phyloP scores from a whole-genome alignment of 2,113 vertebrate species.

The Prinia subflava region DNA sequence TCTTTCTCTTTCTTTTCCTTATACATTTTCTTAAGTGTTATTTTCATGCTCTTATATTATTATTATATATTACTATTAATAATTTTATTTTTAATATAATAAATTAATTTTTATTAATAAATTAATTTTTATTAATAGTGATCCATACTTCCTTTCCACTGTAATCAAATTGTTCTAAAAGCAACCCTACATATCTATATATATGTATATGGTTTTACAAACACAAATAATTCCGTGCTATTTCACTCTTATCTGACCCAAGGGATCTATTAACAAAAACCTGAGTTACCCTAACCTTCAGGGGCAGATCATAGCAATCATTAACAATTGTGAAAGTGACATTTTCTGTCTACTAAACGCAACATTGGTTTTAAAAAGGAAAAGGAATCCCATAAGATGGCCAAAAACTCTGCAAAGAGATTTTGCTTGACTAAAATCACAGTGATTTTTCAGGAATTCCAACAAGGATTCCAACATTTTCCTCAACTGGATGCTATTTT shows the following conservation, averaged over 20 bases:
- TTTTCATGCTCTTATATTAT: neutral
- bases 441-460: neutral
- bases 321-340: neutral
- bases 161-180: neutral
- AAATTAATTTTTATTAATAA: too few relatives aligned
- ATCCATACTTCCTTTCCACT: neutral
- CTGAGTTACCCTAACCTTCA: neutral
- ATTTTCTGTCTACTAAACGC: neutral
- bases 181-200: neutral
- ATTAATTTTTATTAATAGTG: neutral
- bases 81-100: too few relatives aligned
- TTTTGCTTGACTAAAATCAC: neutral
- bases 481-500: too few relatives aligned
- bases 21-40: neutral
- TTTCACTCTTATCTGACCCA: neutral
- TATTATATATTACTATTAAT: neutral
- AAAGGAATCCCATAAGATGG: neutral
- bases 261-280: neutral
- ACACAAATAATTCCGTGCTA: neutral
- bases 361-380: neutral
- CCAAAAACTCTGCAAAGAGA: neutral
- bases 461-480: neutral
- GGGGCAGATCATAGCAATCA: neutral
- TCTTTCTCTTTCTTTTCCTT: neutral
- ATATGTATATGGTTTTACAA: neutral